Conservation (phyloP, 2,797 vertebrate genomes). For the Esox lucius region DNA sequence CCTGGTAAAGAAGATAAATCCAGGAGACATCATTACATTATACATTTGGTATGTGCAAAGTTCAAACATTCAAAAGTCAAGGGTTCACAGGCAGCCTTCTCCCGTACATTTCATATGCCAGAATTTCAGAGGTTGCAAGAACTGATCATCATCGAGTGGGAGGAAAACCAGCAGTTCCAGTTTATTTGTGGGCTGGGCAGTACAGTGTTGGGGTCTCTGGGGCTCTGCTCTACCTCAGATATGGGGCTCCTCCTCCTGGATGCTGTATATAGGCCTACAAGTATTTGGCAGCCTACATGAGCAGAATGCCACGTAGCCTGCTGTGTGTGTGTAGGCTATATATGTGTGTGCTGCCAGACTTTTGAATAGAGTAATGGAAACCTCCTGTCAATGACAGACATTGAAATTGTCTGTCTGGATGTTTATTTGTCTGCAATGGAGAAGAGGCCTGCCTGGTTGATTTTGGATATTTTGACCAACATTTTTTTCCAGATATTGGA, state of each 20-base stretch:
- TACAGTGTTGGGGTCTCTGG: not conserved
- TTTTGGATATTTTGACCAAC: not conserved
- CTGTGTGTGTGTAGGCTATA: not conserved
- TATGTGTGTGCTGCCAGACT: conserved; percentile 22
- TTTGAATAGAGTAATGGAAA: conserved; percentile 68
- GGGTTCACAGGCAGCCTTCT: not conserved
- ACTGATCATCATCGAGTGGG: not conserved
- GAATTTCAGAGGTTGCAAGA: not conserved
- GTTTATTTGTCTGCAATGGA: conserved; percentile 1
- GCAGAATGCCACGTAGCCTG: conserved; percentile 79
- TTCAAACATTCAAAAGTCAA: not conserved
- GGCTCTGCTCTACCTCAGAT: not conserved
- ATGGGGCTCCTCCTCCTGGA: conserved; percentile 67
- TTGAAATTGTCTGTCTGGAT: conserved; percentile 24
- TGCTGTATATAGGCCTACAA: conserved; percentile 27
- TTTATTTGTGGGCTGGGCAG: not conserved
- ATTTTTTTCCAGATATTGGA: not conserved
- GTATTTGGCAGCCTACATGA: conserved; percentile 49
- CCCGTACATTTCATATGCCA: not conserved
- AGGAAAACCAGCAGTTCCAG: not conserved
- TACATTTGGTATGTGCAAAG: not conserved
- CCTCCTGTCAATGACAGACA: conserved; percentile 68
- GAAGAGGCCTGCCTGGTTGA: not conserved
- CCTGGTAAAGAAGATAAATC: not conserved
- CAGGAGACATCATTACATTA: not conserved